A percentile compares a stretch with the other conserved stretches of the same genome.
Evolutionary conservation across 2,113 vertebrate genomes (phyloP).

Genomic region (Antennarius striatus): DNA sequence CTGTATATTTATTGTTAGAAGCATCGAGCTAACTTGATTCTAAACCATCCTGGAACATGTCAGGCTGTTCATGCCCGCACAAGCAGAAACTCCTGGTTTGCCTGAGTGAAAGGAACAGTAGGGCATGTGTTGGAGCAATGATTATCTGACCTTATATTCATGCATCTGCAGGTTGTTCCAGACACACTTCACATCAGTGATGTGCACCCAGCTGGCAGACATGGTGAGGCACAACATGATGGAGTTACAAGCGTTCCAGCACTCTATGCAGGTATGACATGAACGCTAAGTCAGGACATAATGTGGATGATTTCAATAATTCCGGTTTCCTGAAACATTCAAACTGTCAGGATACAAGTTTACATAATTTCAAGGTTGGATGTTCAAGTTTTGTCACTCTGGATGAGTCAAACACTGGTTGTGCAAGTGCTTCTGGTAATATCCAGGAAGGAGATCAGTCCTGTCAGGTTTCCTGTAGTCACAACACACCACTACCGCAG

Average conservation of each 20-base stretch:
- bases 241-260: conserved; percentile 69
- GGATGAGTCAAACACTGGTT: conserved; percentile 42
- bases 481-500: conserved; percentile 13
- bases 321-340: conserved; percentile 14
- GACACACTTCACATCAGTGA: conserved; percentile 10
- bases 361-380: neutral
- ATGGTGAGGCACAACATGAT: conserved; percentile 69
- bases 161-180: neutral
- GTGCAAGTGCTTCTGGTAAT: conserved; percentile 51
- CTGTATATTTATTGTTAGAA: too few species aligned
- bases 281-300: neutral
- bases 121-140: too few species aligned
- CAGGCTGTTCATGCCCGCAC: too few species aligned
- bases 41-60: too few species aligned
- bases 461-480: conserved; percentile 35
- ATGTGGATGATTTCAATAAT: neutral
- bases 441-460: conserved; percentile 38
- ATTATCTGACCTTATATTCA: too few species aligned
- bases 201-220: conserved; percentile 63
- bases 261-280: conserved; percentile 68
- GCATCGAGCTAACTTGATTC: too few species aligned
- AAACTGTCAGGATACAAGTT: conserved; percentile 4
- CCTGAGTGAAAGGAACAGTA: too few species aligned
- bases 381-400: neutral
- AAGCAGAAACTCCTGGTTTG: too few species aligned